Evolutionary conservation across 64 coral and sea anemone species (phyloP).

Genomic region (Stichodactyla mertensii): DNA sequence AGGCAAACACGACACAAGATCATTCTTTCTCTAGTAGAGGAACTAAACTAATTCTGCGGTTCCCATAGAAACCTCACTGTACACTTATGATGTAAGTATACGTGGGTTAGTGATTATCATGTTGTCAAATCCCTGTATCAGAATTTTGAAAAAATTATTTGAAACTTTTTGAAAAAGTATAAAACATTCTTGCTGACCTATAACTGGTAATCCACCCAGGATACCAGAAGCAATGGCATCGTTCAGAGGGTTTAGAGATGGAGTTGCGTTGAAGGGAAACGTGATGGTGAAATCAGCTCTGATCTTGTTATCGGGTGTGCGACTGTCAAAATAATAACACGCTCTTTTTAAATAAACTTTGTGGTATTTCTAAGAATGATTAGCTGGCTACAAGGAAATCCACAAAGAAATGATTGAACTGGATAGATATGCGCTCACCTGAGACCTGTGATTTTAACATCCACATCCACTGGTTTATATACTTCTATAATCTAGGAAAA

Average conservation of each 20-base stretch:
- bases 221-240: slow-evolving; percentile 28
- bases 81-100: too few species aligned
- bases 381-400: neutral
- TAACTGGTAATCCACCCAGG: slow-evolving; percentile 51
- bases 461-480: slow-evolving; percentile 5
- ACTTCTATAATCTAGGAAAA: slow-evolving; percentile 36
- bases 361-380: neutral
- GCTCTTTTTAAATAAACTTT: neutral
- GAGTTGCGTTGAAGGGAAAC: slow-evolving; percentile 24
- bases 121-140: too few species aligned
- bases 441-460: slow-evolving; percentile 36
- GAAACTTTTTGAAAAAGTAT: neutral
- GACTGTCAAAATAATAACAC: neutral
- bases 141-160: too few species aligned
- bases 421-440: neutral
- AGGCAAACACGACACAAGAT: too few species aligned
- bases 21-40: too few species aligned
- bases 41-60: too few species aligned
- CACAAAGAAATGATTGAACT: neutral
- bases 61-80: too few species aligned
- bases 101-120: too few species aligned
- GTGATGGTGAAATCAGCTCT: slow-evolving; percentile 33
- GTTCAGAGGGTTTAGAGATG: slow-evolving; percentile 38
- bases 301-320: slow-evolving; percentile 38
- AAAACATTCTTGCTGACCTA: neutral